Evolutionary conservation across 2,888 invertebrate species (phyloP).

Genomic region (Mythimna vitellina): DNA sequence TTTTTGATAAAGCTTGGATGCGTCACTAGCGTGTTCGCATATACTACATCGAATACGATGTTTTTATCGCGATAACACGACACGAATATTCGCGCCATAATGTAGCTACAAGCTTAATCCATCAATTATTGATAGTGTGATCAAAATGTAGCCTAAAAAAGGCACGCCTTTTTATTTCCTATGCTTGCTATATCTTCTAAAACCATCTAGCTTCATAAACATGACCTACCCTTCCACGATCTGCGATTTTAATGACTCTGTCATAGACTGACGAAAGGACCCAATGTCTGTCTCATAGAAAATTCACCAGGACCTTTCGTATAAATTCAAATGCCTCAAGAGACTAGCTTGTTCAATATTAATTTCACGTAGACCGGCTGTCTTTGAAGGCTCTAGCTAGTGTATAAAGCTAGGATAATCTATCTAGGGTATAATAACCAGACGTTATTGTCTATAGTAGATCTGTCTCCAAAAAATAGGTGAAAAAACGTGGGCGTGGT

Average conservation of each 20-base stretch:
- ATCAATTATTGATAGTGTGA: background rate
- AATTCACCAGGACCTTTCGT: background rate
- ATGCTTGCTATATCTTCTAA: background rate
- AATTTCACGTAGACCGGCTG: background rate
- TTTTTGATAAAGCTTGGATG: too few species aligned
- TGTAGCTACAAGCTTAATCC: too few species aligned
- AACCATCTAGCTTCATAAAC: background rate
- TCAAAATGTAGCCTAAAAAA: background rate
- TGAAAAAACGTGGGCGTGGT: too few species aligned
- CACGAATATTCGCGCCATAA: too few species aligned
- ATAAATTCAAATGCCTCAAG: background rate
- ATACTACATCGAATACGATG: too few species aligned
- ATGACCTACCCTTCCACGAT: background rate
- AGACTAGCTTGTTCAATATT: background rate
- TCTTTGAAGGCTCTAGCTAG: background rate
- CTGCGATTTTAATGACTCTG: background rate
- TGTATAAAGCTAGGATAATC: background rate
- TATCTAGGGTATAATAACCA: background rate
- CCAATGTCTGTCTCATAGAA: background rate
- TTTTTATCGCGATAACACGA: too few species aligned
- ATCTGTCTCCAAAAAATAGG: background rate
- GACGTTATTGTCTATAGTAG: background rate
- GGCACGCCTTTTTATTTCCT: background rate
- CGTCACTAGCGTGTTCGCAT: too few species aligned
- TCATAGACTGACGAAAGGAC: too few species aligned